Evolutionary conservation across 1,140 invertebrate genomes (phyloP).

Genomic region (Eumaeus atala): DNA sequence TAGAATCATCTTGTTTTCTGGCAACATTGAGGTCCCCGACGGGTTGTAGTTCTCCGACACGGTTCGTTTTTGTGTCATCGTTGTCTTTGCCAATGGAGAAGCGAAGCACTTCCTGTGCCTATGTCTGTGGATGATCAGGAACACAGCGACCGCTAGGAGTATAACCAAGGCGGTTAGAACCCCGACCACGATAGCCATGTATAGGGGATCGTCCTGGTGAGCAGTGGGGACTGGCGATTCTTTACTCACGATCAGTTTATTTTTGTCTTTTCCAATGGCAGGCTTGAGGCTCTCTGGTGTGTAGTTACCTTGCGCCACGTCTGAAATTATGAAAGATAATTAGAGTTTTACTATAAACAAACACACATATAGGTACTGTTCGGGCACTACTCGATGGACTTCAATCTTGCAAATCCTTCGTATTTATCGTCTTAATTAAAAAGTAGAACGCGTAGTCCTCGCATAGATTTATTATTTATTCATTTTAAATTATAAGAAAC

Average conservation of each 20-base stretch:
- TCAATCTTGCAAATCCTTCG: too few species aligned
- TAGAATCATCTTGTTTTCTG: constrained; percentile 72
- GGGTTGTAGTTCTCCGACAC: constrained; percentile 52
- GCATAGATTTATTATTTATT: too few species aligned
- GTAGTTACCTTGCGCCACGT: constrained; percentile 84
- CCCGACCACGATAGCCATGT: constrained; percentile 88
- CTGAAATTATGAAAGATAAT: constrained; percentile 46
- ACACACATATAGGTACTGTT: too few species aligned
- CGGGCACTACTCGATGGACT: too few species aligned
- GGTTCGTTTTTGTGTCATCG: constrained; percentile 48
- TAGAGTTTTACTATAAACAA: not conserved
- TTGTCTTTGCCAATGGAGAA: constrained; percentile 81
- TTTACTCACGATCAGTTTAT: constrained; percentile 67
- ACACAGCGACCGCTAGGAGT: constrained; percentile 81
- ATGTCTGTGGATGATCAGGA: constrained; percentile 85
- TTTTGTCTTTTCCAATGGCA: constrained; percentile 62
- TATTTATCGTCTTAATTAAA: too few species aligned
- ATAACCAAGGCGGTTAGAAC: constrained; percentile 86
- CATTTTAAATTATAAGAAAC: too few species aligned
- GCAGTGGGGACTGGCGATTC: constrained; percentile 79
- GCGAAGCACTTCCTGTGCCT: constrained; percentile 85
- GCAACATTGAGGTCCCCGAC: constrained; percentile 73
- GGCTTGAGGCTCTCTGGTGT: constrained; percentile 75
- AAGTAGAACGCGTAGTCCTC: too few species aligned
- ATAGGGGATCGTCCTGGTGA: constrained; percentile 82